Evolutionary conservation across 2,888 invertebrate species (phyloP).

Genomic region (Tuberolachnus salignus): DNA sequence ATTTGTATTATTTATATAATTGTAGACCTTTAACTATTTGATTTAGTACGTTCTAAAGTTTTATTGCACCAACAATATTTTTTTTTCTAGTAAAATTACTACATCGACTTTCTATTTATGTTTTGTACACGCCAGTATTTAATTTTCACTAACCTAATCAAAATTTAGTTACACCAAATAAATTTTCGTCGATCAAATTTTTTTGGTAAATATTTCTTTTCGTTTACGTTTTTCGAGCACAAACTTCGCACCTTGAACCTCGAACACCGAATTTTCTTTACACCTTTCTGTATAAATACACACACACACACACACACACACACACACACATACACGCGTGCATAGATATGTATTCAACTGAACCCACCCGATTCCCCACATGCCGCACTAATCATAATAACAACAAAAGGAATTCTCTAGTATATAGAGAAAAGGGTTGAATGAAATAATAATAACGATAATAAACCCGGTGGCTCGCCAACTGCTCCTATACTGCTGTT

Average conservation of each 20-base stretch:
- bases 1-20: too few species aligned
- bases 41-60: too few species aligned
- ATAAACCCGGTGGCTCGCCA: constrained; percentile 55
- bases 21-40: too few species aligned
- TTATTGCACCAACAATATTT: too few species aligned
- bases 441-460: constrained; percentile 39
- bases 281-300: background rate
- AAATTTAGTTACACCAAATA: too few species aligned
- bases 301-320: background rate
- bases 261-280: constrained; percentile 9
- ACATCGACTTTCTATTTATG: too few species aligned
- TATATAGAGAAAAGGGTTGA: constrained; percentile 46
- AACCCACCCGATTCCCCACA: background rate
- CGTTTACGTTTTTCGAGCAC: background rate
- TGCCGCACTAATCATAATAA: constrained; percentile 42
- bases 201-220: too few species aligned
- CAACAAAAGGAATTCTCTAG: constrained; percentile 46
- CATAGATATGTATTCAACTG: background rate
- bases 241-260: background rate
- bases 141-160: too few species aligned
- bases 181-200: too few species aligned
- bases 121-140: too few species aligned
- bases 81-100: too few species aligned
- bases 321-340: background rate
- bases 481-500: constrained; percentile 52